Base-by-base conservation (phyloP, 2,113 vertebrate species). In the Genyomyrus donnyi region DNA sequence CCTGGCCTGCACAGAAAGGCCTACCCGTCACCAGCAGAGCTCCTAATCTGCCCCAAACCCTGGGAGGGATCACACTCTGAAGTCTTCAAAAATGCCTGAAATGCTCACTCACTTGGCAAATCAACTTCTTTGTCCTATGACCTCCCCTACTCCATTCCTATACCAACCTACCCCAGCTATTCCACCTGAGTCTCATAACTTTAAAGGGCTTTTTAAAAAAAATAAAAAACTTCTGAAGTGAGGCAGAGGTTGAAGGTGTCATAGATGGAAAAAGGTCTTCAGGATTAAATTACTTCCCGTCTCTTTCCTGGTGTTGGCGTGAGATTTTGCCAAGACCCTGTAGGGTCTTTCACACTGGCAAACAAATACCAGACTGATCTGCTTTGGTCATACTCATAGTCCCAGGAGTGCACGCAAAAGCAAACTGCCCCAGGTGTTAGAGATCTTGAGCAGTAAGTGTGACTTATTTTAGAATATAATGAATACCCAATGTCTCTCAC, bases 1-100 rank as follows among this genome's bases (percentile, higher is more conserved):
- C 52, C 70, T n/a, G 53, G 80, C 91, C 19, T 80, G 50, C 19
- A 45, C 27, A 85, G 70, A 85, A 85, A 6, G 83, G 17, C 70
- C 85, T 87, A 62, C n/a, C 66, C 91, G 17, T 90, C 90, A 91
- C 90, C 90, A 9, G 88, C 74, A n/a, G 70, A 52, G 27, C 9
- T 85, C 90, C 74, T 90, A 90, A 90, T 88, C 90, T 87, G 77
- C 27, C 35, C 15, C 48, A 58, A 50, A 74, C 50, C 52, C 70
- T 56, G 7, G 49, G 49, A 53, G 70, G 90, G 74, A 70, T 50
- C 85, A 88, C 24, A 6, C 84, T 83, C 85, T 89, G 53, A 84
- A 89, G 42, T 56, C 85, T 90, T 66, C 85, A 90, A 89, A 66
- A 90, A 90, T 89, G 91, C 88, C 88, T 91, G 50, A 74, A 88